Evolutionary conservation across 2,113 vertebrate genomes (phyloP), one percentile per base, ranked within the genome.

Genomic region (Chitala chitala): DNA sequence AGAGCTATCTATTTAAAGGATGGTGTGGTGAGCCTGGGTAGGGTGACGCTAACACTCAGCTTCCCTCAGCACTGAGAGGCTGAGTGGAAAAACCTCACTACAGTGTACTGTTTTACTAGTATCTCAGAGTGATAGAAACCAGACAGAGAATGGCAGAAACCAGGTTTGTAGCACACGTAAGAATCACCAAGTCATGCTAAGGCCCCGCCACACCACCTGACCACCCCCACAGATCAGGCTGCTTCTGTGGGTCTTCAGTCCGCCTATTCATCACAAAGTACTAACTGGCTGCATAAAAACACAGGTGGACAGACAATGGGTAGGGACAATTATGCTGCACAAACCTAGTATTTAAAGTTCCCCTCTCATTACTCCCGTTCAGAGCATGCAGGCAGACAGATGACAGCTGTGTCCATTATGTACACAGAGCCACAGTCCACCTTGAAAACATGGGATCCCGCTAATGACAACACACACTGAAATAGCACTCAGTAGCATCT

Each of bases 1-100:
- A 82, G 81, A 33, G 0, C 24, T n/a, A 31, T 82, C 82, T 90
- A 89, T 88, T 87, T 87, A 75, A 74, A 82, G 81, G 53, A 17
- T 36, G 64, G n/a, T 29, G 46, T 24, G 26, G 24, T 20, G 38
- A 33, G 10, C 40, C 33, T 31, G 15, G 42, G n/a, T 2, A 54
- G 78, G 73, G 31, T 24, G 36, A 33, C 20, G 75, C 20, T 56
- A 75, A 44, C 73, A 51, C 73, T 73, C 75, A 74, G 77, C n/a
- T n/a, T n/a, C n/a, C n/a, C n/a, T n/a, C n/a, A n/a, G n/a, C n/a
- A n/a, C 69, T 24, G 36, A 78, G 78, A 46, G 33, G 53, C 72
- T 76, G 80, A 83, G 78, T 78, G 82, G 38, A 80, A 83, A 85
- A 22, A 9, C 4, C 3, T 6, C n/a, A n/a, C n/a, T n/a, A n/a